Percentiles rank a stretch among this genome's conserved stretches.
Conservation (phyloP, 2,888 invertebrate species). For the Dendrolimus pini region DNA sequence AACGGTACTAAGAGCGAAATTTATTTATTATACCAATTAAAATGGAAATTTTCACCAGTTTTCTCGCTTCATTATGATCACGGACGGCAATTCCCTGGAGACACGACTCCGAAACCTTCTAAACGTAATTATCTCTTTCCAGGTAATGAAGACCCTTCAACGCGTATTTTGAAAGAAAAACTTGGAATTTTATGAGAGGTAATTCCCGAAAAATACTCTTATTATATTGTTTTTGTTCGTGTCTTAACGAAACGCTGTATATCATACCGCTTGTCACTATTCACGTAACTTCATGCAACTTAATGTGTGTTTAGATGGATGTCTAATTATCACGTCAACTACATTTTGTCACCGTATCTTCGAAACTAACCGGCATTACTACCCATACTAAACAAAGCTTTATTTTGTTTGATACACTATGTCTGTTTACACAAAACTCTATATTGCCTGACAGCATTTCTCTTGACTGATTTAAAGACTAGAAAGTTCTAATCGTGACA, state of each 20-base stretch:
- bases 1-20: neutral
- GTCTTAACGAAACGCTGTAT: neutral
- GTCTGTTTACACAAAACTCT: too few relatives aligned
- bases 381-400: too few relatives aligned
- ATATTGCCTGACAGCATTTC: too few relatives aligned
- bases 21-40: neutral
- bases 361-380: too few relatives aligned
- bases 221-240: neutral
- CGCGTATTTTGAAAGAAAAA: constrained; percentile 50
- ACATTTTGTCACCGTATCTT: neutral
- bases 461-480: too few relatives aligned
- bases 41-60: neutral
- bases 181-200: constrained; percentile 63
- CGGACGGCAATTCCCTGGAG: constrained; percentile 5
- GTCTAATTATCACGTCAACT: neutral
- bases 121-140: constrained; percentile 23
- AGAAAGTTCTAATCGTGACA: too few relatives aligned
- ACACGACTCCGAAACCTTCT: constrained; percentile 11
- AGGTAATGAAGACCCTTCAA: constrained; percentile 57
- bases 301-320: neutral
- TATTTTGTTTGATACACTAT: too few relatives aligned
- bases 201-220: constrained; percentile 29
- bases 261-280: neutral
- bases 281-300: neutral
- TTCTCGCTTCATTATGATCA: constrained; percentile 8